Percentiles rank a stretch among this genome's conserved stretches.
phyloP scores from a whole-genome alignment of 2,797 vertebrate genomes.

The Pteropus rufus region DNA sequence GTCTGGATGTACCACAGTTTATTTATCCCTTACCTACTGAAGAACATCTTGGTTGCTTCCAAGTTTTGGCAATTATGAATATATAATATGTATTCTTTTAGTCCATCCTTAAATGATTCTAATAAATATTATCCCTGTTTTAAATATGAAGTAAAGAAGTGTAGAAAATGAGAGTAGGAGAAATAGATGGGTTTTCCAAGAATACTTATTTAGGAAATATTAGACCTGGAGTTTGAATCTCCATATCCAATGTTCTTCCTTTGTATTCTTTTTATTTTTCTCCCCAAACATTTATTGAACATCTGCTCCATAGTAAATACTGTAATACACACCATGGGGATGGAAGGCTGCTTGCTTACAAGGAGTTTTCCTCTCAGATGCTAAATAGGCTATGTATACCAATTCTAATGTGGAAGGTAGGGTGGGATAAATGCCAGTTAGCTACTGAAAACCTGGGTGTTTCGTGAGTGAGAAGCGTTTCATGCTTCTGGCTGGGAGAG shows the following conservation, averaged over 20 bases:
- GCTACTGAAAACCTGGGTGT: not conserved
- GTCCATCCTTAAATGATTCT: not conserved
- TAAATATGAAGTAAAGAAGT: not conserved
- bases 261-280: not conserved
- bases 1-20: not conserved
- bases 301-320: not conserved
- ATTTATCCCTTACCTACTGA: not conserved
- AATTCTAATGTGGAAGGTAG: not conserved
- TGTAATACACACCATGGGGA: rapidly evolving
- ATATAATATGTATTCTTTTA: not conserved
- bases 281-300: not conserved
- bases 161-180: not conserved
- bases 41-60: not conserved
- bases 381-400: not conserved
- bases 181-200: not conserved
- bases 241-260: not conserved
- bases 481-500: not conserved
- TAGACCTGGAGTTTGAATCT: not conserved
- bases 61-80: not conserved
- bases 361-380: not conserved
- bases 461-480: not conserved
- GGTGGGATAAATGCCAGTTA: not conserved
- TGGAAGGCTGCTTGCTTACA: not conserved
- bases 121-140: not conserved
- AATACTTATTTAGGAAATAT: not conserved